phyloP scores from a whole-genome alignment of 2,113 vertebrate species.

The Podarcis muralis region DNA sequence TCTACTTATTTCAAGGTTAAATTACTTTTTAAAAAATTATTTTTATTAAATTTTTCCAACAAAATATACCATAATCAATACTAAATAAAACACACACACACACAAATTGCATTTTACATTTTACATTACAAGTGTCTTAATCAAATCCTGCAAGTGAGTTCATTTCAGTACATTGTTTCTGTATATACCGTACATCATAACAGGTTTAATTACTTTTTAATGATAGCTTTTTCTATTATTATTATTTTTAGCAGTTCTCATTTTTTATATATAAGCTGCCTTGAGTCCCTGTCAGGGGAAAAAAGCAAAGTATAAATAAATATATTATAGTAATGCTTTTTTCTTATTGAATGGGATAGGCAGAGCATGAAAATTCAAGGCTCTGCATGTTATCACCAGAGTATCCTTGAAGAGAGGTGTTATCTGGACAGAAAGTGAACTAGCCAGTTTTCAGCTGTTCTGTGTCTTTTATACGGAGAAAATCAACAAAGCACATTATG shows the following conservation, averaged over 20 bases:
- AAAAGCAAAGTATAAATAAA: neutral
- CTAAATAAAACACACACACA: too few relatives aligned
- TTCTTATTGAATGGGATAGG: neutral
- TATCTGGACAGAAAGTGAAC: constrained; percentile 24
- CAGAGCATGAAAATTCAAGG: neutral
- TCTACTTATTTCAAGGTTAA: too few relatives aligned
- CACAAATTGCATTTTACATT: too few relatives aligned
- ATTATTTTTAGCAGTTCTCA: neutral
- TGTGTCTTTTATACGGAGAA: constrained; percentile 35
- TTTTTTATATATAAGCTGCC: neutral
- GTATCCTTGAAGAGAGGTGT: neutral
- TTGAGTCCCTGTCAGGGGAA: neutral
- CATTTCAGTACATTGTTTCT: too few relatives aligned
- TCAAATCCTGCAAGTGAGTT: too few relatives aligned
- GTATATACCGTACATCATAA: too few relatives aligned
- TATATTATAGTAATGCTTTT: neutral
- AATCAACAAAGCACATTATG: neutral
- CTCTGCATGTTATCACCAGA: neutral
- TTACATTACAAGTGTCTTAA: too few relatives aligned
- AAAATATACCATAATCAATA: too few relatives aligned
- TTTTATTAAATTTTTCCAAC: too few relatives aligned
- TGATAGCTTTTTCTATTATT: too few relatives aligned
- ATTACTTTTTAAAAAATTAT: too few relatives aligned
- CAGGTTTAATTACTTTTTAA: too few relatives aligned
- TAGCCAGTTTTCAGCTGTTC: constrained; percentile 47